phyloP scores from a whole-genome alignment of 2,888 invertebrate genomes.

The Scaptomyza polygonia region DNA sequence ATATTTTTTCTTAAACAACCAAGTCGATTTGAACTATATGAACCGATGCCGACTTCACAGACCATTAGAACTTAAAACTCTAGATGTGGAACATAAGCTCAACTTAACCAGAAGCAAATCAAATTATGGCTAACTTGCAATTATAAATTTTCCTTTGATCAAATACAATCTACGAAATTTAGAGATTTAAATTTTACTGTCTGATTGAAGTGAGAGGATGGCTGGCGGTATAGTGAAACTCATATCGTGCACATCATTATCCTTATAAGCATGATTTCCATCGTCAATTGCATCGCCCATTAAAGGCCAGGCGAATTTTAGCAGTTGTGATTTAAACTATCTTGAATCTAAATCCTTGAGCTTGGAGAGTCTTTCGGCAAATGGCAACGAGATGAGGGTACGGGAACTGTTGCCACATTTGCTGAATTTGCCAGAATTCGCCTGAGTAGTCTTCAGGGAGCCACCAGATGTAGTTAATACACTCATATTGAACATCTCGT shows the following conservation, averaged over 20 bases:
- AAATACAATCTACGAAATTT: too few relatives aligned
- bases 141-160: too few relatives aligned
- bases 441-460: constrained; percentile 86
- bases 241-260: constrained; percentile 81
- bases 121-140: too few relatives aligned
- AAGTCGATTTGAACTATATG: too few relatives aligned
- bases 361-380: constrained; percentile 84
- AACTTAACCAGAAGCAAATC: too few relatives aligned
- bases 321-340: constrained; percentile 49
- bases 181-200: constrained; percentile 67
- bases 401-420: constrained; percentile 86
- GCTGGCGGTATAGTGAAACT: constrained; percentile 86
- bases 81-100: too few relatives aligned
- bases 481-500: constrained; percentile 38
- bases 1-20: too few relatives aligned
- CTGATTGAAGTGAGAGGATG: constrained; percentile 76
- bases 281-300: constrained; percentile 86
- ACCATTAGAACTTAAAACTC: too few relatives aligned
- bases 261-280: constrained; percentile 86
- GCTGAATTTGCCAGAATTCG: constrained; percentile 85
- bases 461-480: constrained; percentile 84
- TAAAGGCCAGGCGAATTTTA: constrained; percentile 82
- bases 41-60: too few relatives aligned
- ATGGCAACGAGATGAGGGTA: constrained; percentile 86
- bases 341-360: constrained; percentile 40